Conservation (phyloP, 2,113 vertebrate genomes). For the Ammodramus savannarum region DNA sequence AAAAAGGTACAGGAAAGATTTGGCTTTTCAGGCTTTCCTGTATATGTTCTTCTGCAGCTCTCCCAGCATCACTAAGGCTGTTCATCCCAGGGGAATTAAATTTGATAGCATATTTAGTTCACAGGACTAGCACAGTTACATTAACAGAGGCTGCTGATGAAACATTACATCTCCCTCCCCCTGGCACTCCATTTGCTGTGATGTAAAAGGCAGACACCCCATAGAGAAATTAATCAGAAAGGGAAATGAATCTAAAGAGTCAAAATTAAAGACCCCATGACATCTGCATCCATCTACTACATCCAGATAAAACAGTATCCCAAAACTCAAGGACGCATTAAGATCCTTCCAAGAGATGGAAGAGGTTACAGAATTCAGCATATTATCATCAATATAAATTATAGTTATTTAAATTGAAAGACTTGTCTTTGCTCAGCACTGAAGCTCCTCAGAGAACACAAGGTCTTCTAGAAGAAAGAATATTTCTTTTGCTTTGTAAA, state of each 20-base stretch:
- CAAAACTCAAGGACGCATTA: constrained; percentile 43
- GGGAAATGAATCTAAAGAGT: constrained; percentile 45
- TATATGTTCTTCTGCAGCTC: background rate
- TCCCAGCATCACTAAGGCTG: background rate
- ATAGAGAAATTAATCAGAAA: constrained; percentile 66
- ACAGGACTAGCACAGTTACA: constrained; percentile 36
- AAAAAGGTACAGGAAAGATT: background rate
- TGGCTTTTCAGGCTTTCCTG: background rate
- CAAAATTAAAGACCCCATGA: constrained; percentile 67
- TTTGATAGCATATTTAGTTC: constrained; percentile 60
- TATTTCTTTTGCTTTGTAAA: background rate
- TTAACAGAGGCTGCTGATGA: constrained; percentile 57
- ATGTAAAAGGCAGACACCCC: constrained; percentile 59
- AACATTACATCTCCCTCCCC: constrained; percentile 44
- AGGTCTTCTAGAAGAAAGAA: background rate
- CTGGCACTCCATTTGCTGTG: background rate
- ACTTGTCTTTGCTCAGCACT: background rate
- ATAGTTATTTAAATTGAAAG: constrained; percentile 1
- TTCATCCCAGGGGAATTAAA: constrained; percentile 28
- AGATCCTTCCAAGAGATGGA: constrained; percentile 1
- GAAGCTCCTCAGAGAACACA: background rate
- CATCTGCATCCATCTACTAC: constrained; percentile 42
- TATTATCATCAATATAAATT: constrained; percentile 10
- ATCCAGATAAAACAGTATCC: background rate
- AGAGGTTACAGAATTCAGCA: background rate